Base-by-base conservation (phyloP, 2,888 invertebrate genomes). In the Clostera curtula region DNA sequence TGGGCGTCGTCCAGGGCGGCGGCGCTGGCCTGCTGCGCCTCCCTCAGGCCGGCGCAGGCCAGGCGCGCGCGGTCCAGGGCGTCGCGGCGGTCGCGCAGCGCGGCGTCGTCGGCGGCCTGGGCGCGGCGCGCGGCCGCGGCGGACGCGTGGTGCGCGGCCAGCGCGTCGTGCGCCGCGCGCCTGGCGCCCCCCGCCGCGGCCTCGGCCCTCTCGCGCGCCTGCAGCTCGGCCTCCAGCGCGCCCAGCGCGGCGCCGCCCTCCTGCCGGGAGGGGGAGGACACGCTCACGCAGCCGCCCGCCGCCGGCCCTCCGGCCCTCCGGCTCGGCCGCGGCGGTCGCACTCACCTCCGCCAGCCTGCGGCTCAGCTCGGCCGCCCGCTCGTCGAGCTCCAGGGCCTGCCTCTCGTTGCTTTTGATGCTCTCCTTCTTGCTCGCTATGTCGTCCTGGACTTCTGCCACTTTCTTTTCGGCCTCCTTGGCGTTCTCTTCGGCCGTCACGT, bases 11-110 rank as follows among this genome's bases (percentile, higher is more conserved):
- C 82, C 42, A 93, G 86, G 0, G 89, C 90, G 27, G 88, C 85
- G 59, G n/a, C n/a, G n/a, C n/a, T n/a, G n/a, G n/a, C 88, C 40
- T 89, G 89, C 71, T 95, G 93, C 0, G 96, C 94, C 16, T 83
- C 85, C 5, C 83, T 80, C 42, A 93, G 86, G 0, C 89, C 90
- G 27, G 88, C 85, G 59, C 94, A 92, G 1, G 67, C 59, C 27
- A 87, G 84, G 54, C 93, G 92, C 4, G 88, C 87, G 11, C n/a
- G n/a, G n/a, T n/a, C n/a, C n/a, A n/a, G n/a, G n/a, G n/a, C n/a
- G n/a, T n/a, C n/a, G n/a, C n/a, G n/a, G n/a, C n/a, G n/a, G n/a
- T n/a, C 42, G 0, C 2, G 3, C 2, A 63, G 45, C 1, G 87
- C 83, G 23, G 85, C 79, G 38, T 87, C 86, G 56, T 96, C 95